Conservation (phyloP, 2,888 invertebrate species). For the Plagiodera versicolora region DNA sequence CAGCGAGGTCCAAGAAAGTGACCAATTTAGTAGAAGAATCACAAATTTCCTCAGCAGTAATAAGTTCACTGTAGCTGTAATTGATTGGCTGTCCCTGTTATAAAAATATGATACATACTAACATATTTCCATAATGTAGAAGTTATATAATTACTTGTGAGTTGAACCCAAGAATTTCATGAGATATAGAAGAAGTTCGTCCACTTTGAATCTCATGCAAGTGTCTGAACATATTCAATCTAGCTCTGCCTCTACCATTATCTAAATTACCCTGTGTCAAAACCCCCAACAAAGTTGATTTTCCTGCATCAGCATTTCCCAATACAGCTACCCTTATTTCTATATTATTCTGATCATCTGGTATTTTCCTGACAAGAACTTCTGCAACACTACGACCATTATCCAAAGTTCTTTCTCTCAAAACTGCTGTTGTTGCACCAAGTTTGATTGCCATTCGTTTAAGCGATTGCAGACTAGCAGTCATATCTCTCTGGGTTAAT, state of each 20-base stretch:
- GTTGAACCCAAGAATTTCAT: conserved; percentile 96
- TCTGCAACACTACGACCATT: conserved; percentile 74
- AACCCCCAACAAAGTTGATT: conserved; percentile 93
- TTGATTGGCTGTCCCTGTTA: conserved; percentile 79
- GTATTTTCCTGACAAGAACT: conserved; percentile 85
- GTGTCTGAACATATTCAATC: conserved; percentile 93
- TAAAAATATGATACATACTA: background rate
- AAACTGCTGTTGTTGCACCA: conserved; percentile 77
- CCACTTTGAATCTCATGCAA: conserved; percentile 94
- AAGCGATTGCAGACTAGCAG: conserved; percentile 82
- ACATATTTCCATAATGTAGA: background rate
- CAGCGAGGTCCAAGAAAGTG: conserved; percentile 93
- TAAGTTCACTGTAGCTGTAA: conserved; percentile 84
- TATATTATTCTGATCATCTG: conserved; percentile 84
- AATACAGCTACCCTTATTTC: conserved; percentile 88
- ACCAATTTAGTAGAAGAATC: conserved; percentile 91
- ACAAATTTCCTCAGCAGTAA: conserved; percentile 92
- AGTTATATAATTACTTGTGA: conserved; percentile 57
- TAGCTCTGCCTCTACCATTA: conserved; percentile 91
- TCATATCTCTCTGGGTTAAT: conserved; percentile 79
- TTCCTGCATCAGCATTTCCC: conserved; percentile 96
- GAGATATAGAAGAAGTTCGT: conserved; percentile 92
- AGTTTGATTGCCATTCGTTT: conserved; percentile 86
- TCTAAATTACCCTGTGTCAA: conserved; percentile 94
- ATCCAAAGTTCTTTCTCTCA: conserved; percentile 66